Conservation (phyloP, 2,888 invertebrate genomes). For the Quadroppia sp. region DNA sequence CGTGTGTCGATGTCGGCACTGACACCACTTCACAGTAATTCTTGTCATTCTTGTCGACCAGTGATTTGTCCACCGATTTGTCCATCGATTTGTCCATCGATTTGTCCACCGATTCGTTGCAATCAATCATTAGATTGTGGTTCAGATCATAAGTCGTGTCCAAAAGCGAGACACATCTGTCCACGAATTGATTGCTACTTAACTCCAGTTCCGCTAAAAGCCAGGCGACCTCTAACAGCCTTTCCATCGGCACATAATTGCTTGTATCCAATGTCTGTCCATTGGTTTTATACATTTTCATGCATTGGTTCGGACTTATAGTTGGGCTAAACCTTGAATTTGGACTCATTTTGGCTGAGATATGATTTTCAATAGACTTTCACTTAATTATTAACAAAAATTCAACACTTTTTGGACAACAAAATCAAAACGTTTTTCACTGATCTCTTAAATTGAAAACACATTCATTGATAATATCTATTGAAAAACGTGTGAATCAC, state of each 20-base stretch:
- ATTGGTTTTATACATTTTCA: not conserved
- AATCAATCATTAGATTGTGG: no score
- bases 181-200: not conserved
- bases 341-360: not conserved
- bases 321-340: not conserved
- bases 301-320: not conserved
- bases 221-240: not conserved
- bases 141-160: not conserved
- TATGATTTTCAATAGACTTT: not conserved
- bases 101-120: no score
- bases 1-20: slow-evolving; percentile 38
- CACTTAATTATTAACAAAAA: not conserved
- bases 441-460: no score
- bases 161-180: not conserved
- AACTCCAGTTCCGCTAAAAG: slow-evolving; percentile 16
- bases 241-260: slow-evolving; percentile 11
- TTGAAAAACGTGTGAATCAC: slow-evolving; percentile 8
- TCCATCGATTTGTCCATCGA: no score
- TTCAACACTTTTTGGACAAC: not conserved
- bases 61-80: not conserved
- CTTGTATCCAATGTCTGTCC: not conserved
- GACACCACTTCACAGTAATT: slow-evolving; percentile 36
- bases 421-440: not conserved
- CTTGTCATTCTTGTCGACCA: not conserved
- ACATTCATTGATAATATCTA: not conserved